phyloP scores from a whole-genome alignment of 2,888 invertebrate genomes.

The Diloba caeruleocephala region DNA sequence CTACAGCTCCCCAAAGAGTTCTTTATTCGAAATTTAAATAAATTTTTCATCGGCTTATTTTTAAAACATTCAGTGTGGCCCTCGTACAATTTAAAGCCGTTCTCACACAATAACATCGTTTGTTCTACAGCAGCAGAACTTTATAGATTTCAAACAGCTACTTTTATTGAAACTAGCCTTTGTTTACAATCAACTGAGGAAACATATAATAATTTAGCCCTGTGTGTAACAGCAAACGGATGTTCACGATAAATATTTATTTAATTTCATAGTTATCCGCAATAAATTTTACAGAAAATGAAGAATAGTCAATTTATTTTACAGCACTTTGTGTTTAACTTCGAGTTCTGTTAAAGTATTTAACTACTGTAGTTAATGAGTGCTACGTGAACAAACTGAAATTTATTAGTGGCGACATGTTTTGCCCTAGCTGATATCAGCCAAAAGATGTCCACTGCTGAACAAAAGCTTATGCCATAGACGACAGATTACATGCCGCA shows the following conservation, averaged over 20 bases:
- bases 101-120: not conserved
- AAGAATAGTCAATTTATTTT: constrained; percentile 20
- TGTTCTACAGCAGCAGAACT: not conserved
- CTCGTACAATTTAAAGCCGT: not conserved
- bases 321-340: constrained; percentile 20
- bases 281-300: constrained; percentile 1
- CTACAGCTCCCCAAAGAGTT: no score
- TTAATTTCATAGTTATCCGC: not conserved
- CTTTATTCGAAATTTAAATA: no score
- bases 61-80: no score
- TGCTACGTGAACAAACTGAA: not conserved
- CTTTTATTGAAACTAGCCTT: constrained; percentile 16
- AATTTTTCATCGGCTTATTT: no score
- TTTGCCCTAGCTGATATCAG: no score
- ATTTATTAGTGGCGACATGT: not conserved
- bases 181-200: constrained; percentile 17
- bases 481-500: no score
- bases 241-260: constrained; percentile 13
- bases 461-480: no score
- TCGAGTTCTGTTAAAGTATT: no score
- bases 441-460: no score
- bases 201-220: constrained; percentile 9
- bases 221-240: constrained; percentile 1
- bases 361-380: not conserved
- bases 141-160: not conserved